Evolutionary conservation across 37 sponge, comb jelly and placozoan genomes (phyloP).

Genomic region (Halichondria panicea): DNA sequence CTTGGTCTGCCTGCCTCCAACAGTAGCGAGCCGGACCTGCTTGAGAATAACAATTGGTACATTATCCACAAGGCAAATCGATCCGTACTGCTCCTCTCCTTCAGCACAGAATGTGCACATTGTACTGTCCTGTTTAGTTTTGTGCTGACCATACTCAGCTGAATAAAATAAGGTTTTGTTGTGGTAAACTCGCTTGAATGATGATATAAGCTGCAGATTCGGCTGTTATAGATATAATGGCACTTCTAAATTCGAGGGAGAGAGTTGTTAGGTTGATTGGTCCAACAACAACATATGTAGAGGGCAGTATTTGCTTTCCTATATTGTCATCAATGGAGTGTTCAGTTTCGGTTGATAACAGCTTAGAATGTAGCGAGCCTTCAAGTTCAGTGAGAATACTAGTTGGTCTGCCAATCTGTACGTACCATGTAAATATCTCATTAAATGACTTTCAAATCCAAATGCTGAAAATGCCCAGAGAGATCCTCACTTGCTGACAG

Average conservation of each 20-base stretch:
- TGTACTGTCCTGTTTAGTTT: neutral
- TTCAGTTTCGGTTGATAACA: neutral
- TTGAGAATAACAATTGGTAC: neutral
- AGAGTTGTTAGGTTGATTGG: neutral
- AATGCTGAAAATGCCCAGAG: slow-evolving; percentile 1
- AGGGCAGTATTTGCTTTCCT: neutral
- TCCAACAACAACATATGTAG: slow-evolving; percentile 3
- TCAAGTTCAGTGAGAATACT: slow-evolving; percentile 2
- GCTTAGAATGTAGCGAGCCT: neutral
- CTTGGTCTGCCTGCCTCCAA: neutral
- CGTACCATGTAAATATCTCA: slow-evolving; percentile 1
- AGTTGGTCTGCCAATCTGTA: slow-evolving; percentile 1
- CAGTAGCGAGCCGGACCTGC: neutral
- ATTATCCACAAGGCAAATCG: neutral
- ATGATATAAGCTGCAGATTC: neutral
- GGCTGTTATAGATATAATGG: neutral
- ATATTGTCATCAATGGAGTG: neutral
- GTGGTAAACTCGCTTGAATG: no score
- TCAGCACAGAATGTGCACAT: neutral
- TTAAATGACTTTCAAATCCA: slow-evolving; percentile 18
- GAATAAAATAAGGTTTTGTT: neutral
- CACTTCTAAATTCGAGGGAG: neutral
- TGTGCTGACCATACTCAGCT: neutral
- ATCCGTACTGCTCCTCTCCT: slow-evolving; percentile 1
- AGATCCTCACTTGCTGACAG: neutral